A percentile compares a stretch with the other conserved stretches of the same genome.
These are phyloP conservation scores for Garrulus glandarius DNA, from an alignment of 2,797 vertebrate genomes.

Conservation along the genomic window DNA sequence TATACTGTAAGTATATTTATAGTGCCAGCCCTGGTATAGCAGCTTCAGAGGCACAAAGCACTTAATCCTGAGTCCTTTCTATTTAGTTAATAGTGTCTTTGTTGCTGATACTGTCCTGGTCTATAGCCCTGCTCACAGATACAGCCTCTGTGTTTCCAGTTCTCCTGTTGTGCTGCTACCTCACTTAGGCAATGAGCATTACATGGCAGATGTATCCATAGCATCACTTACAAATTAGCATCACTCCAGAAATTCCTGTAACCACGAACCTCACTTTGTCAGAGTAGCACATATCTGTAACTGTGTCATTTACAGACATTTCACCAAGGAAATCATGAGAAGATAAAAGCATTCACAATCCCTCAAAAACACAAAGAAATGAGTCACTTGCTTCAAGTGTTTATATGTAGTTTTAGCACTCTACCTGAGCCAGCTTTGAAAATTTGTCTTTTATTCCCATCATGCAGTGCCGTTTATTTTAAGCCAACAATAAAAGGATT, in stretches of 20 bases:
- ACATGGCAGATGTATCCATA: not conserved
- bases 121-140: not conserved
- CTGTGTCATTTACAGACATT: not conserved
- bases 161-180: not conserved
- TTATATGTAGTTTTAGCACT: not conserved
- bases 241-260: constrained; percentile 9
- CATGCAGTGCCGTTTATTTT: not conserved
- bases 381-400: not conserved
- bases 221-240: constrained; percentile 12
- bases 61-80: constrained; percentile 26
- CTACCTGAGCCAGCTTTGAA: not conserved
- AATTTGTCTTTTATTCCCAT: not conserved
- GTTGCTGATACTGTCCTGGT: not conserved
- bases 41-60: constrained; percentile 39
- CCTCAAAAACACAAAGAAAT: constrained; percentile 15
- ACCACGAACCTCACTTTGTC: not conserved
- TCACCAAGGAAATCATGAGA: not conserved
- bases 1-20: not conserved
- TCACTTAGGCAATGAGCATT: not conserved
- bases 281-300: not conserved
- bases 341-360: not conserved
- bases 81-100: constrained; percentile 36
- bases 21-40: not conserved
- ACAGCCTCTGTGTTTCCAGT: not conserved
- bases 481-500: not conserved